Percentiles rank a stretch among this genome's conserved stretches.
Evolutionary conservation across 2,888 invertebrate species (phyloP).

Genomic region (Tenodera sinensis): DNA sequence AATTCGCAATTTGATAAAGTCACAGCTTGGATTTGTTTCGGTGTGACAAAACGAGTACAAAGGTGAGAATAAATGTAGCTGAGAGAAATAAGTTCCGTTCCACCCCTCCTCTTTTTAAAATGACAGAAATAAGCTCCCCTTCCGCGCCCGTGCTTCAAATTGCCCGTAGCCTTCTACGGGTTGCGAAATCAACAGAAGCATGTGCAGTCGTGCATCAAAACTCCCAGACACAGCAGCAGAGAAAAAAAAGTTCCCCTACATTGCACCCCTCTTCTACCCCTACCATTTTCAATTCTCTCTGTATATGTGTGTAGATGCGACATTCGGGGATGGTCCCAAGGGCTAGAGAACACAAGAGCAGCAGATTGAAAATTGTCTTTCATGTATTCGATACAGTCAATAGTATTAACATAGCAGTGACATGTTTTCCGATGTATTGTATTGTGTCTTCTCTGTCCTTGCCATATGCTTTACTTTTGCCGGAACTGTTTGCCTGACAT

Average conservation of each 20-base stretch:
- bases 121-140: not conserved
- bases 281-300: not conserved
- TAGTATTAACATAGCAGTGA: slow-evolving; percentile 21
- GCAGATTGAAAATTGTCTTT: slow-evolving; percentile 31
- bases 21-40: not conserved
- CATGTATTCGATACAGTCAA: slow-evolving; percentile 31
- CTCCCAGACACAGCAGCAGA: not conserved
- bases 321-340: not conserved
- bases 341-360: not conserved
- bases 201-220: slow-evolving; percentile 8
- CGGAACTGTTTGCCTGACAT: slow-evolving; percentile 12
- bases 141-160: not conserved
- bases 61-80: not conserved
- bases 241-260: not conserved
- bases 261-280: not conserved
- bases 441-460: slow-evolving; percentile 9
- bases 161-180: not conserved
- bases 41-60: not conserved
- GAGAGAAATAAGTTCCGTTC: not conserved
- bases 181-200: not conserved
- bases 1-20: no score
- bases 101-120: not conserved
- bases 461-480: slow-evolving; percentile 21
- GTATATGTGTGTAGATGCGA: not conserved
- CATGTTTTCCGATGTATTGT: not conserved